A percentile compares a stretch with the other conserved stretches of the same genome.
Conservation (phyloP, 2,797 vertebrate species). For the Pipistrellus pygmaeus region DNA sequence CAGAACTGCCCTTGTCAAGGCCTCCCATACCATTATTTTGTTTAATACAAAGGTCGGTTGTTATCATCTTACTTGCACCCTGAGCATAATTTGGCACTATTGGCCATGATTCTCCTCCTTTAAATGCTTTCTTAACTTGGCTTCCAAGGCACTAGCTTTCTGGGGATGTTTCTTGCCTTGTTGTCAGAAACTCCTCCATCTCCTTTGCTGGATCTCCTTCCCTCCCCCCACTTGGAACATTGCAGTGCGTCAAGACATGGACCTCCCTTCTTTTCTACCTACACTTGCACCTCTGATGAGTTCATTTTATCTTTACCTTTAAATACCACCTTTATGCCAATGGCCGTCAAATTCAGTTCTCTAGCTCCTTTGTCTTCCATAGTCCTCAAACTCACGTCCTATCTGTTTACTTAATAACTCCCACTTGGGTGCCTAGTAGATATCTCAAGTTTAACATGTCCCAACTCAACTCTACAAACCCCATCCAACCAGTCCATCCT, state of each 20-base stretch:
- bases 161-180: fast-evolving
- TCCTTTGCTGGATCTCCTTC: not conserved
- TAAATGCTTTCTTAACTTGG: not conserved
- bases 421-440: not conserved
- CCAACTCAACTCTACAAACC: not conserved
- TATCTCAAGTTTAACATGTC: not conserved
- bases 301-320: not conserved
- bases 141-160: not conserved
- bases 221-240: not conserved
- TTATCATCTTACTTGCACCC: not conserved
- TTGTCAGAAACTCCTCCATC: not conserved
- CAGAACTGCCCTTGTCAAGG: not conserved
- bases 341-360: not conserved
- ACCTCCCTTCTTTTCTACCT: not conserved
- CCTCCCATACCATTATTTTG: not conserved
- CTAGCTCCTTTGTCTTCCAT: not conserved
- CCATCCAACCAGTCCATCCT: not conserved
- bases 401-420: not conserved
- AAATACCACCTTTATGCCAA: not conserved
- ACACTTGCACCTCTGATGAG: not conserved
- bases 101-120: not conserved
- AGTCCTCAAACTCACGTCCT: not conserved
- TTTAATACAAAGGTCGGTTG: not conserved
- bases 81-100: not conserved
- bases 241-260: not conserved